A percentile compares a stretch with the other conserved stretches of the same genome.
These are phyloP conservation scores for Triplophysa tibetana DNA, from an alignment of 2,113 vertebrate species.

Conservation along the genomic window DNA sequence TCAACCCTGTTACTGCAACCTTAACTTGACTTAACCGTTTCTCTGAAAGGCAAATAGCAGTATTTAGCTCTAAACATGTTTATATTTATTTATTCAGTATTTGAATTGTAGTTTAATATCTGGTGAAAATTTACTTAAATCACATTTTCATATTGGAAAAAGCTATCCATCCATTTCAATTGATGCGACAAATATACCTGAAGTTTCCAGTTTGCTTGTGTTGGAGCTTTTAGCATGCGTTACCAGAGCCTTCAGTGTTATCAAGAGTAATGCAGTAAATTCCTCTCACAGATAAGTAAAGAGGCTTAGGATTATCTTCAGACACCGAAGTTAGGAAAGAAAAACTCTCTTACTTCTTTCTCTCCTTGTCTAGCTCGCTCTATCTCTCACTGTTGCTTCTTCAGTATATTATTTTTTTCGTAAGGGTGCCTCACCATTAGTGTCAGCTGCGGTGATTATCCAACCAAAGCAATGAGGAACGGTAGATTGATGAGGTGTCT, in stretches of 20 bases:
- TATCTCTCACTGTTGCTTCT: conserved; percentile 31
- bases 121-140: no score
- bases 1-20: no score
- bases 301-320: conserved; percentile 77
- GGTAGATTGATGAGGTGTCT: conserved; percentile 79
- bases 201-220: conserved; percentile 72
- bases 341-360: conserved; percentile 41
- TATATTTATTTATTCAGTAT: no score
- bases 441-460: conserved; percentile 77
- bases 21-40: no score
- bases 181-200: conserved; percentile 54
- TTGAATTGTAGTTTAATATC: no score
- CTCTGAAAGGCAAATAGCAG: neutral
- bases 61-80: no score
- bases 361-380: conserved; percentile 19
- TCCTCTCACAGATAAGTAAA: conserved; percentile 78
- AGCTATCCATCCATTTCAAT: no score
- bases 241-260: conserved; percentile 73
- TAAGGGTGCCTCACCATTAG: conserved; percentile 76
- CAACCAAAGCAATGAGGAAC: conserved; percentile 73
- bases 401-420: conserved; percentile 74
- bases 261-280: conserved; percentile 78
- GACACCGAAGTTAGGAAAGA: conserved; percentile 67
- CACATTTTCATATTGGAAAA: no score
- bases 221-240: conserved; percentile 58